Percentiles rank a stretch among this genome's conserved stretches.
Conservation (phyloP, 2,113 vertebrate genomes). For the Triplophysa dalaica region DNA sequence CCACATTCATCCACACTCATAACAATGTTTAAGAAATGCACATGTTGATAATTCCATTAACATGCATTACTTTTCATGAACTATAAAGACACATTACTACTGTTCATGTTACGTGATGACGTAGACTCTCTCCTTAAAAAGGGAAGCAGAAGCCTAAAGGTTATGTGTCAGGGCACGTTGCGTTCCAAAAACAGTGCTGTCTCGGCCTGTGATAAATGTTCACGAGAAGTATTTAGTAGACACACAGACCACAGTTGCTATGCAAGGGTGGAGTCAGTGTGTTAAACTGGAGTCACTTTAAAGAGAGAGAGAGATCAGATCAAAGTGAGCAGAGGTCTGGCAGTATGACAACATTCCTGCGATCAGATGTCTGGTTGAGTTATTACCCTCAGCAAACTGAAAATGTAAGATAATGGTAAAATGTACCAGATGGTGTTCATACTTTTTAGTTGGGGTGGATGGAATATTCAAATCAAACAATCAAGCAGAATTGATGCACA, state of each 20-base stretch:
- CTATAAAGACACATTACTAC: not conserved
- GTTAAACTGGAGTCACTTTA: not conserved
- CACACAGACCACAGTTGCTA: not conserved
- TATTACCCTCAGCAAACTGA: not conserved
- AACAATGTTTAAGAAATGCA: no score
- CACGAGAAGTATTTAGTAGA: not conserved
- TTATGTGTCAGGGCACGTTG: not conserved
- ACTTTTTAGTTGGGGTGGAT: not conserved
- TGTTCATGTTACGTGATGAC: no score
- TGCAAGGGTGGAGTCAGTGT: not conserved
- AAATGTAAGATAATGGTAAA: not conserved
- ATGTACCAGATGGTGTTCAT: not conserved
- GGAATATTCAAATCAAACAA: not conserved
- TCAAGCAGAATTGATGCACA: not conserved
- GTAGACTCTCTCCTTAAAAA: not conserved
- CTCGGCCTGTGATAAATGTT: not conserved
- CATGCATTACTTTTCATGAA: not conserved
- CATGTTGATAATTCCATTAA: not conserved
- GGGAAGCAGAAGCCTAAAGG: not conserved
- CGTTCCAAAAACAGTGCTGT: conserved; percentile 10
- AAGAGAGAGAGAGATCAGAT: not conserved
- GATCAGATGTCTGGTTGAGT: not conserved
- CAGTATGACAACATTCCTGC: not conserved
- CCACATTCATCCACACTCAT: no score
- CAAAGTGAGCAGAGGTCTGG: not conserved